A percentile compares a stretch with the other conserved stretches of the same genome.
phyloP scores from a whole-genome alignment of 2,797 vertebrate species.

The Uromys caudimaculatus region DNA sequence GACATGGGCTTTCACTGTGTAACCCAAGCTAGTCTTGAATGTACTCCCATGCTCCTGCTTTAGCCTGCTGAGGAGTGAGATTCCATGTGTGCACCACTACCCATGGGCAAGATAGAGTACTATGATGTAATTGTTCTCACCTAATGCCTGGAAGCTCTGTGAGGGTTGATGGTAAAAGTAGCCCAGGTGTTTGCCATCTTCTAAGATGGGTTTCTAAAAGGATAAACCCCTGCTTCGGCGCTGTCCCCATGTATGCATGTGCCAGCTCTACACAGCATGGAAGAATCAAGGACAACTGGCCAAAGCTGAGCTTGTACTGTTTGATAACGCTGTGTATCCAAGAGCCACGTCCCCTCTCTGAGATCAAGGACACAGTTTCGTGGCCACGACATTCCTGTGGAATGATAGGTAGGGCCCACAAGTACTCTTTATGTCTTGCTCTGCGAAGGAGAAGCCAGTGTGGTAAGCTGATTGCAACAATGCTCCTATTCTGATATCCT shows the following conservation, averaged over 20 bases:
- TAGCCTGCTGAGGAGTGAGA: background rate
- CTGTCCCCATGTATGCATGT: fast-evolving
- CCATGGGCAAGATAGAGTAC: background rate
- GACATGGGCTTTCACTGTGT: background rate
- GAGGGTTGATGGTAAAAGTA: background rate
- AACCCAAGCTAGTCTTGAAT: background rate
- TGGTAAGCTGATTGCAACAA: background rate
- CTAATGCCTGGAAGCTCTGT: background rate
- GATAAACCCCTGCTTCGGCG: background rate
- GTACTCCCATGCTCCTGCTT: background rate
- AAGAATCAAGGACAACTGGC: background rate
- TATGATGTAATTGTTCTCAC: background rate
- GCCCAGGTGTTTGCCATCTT: background rate
- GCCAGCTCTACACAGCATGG: fast-evolving
- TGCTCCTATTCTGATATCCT: background rate
- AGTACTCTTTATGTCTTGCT: background rate
- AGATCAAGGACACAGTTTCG: background rate
- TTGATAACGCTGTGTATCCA: background rate
- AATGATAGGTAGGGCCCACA: background rate
- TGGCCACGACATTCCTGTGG: background rate
- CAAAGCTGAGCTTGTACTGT: background rate
- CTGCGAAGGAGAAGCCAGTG: background rate
- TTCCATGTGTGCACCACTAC: background rate
- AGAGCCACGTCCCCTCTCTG: background rate
- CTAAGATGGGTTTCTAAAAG: background rate